A percentile compares a stretch with the other conserved stretches of the same genome.
phyloP scores from a whole-genome alignment of 2,797 vertebrate species.

The Philypnodon macrostomus region DNA sequence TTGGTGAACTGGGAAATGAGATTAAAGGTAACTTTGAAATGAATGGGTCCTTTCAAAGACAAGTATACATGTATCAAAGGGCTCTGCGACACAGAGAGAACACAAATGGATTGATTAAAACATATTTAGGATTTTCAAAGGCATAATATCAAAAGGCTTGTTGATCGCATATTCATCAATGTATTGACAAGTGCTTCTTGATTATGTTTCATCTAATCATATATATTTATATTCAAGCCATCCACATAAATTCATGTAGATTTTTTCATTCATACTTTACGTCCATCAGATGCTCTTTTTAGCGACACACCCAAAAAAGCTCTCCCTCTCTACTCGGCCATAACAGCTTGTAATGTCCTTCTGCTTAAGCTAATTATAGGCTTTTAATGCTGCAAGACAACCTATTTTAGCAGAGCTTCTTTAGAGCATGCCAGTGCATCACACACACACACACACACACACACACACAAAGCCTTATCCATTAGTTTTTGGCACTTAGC shows the following conservation, averaged over 20 bases:
- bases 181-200: conserved; percentile 6
- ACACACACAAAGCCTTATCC: conserved; percentile 12
- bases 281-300: conserved; percentile 29
- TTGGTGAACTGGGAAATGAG: conserved; percentile 5
- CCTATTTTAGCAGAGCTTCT: conserved; percentile 44
- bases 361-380: conserved; percentile 57
- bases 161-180: not conserved
- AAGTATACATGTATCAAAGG: not conserved
- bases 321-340: conserved; percentile 35
- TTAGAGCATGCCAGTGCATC: conserved; percentile 41
- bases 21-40: conserved; percentile 8
- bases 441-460: conserved; percentile 24
- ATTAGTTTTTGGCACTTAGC: conserved; percentile 45
- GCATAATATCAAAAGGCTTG: not conserved
- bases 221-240: too few species aligned
- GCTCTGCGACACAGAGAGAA: conserved; percentile 1
- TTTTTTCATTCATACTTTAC: conserved; percentile 28
- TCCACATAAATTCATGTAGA: conserved; percentile 10
- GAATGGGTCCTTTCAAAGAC: conserved; percentile 7
- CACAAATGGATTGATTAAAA: conserved; percentile 1
- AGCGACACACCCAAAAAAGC: conserved; percentile 33
- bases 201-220: conserved; percentile 14
- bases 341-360: conserved; percentile 57
- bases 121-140: not conserved
- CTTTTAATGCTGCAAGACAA: conserved; percentile 43